phyloP scores from a whole-genome alignment of 2,888 invertebrate species.

The Acrobasis suavella region DNA sequence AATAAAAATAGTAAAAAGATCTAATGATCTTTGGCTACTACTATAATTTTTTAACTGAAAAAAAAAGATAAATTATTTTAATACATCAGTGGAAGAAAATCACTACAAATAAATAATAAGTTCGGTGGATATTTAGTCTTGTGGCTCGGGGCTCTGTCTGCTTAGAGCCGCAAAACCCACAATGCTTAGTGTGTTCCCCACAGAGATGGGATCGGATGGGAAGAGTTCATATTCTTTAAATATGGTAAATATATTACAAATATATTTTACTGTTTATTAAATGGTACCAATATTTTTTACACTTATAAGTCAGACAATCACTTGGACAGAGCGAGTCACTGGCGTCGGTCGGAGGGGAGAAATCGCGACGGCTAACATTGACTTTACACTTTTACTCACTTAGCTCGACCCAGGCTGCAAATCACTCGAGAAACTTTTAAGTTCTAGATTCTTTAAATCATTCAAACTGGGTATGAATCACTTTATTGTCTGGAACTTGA shows the following conservation, averaged over 20 bases:
- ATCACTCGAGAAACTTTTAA: slow-evolving; percentile 73
- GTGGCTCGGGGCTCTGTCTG: too few relatives aligned
- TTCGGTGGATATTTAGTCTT: slow-evolving; percentile 22
- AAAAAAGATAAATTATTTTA: too few relatives aligned
- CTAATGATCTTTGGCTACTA: too few relatives aligned
- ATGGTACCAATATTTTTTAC: neutral
- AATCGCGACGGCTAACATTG: slow-evolving; percentile 81
- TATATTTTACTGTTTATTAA: too few relatives aligned
- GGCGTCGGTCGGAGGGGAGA: slow-evolving; percentile 60
- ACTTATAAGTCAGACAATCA: slow-evolving; percentile 21
- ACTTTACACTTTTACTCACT: slow-evolving; percentile 80
- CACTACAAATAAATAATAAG: slow-evolving; percentile 30
- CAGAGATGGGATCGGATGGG: too few relatives aligned
- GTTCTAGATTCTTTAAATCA: slow-evolving; percentile 62
- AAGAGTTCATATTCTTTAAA: too few relatives aligned
- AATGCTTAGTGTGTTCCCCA: too few relatives aligned
- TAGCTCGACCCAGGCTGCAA: slow-evolving; percentile 70
- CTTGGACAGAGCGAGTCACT: slow-evolving; percentile 56
- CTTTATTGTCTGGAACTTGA: slow-evolving; percentile 52
- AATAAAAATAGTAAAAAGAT: too few relatives aligned
- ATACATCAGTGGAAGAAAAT: too few relatives aligned
- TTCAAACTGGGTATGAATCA: slow-evolving; percentile 57
- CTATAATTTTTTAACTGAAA: slow-evolving; percentile 28
- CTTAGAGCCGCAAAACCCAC: too few relatives aligned
- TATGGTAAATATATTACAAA: too few relatives aligned